These are phyloP conservation scores for Oithona nana DNA, from an alignment of 2,888 invertebrate species.

Conservation along the genomic window DNA sequence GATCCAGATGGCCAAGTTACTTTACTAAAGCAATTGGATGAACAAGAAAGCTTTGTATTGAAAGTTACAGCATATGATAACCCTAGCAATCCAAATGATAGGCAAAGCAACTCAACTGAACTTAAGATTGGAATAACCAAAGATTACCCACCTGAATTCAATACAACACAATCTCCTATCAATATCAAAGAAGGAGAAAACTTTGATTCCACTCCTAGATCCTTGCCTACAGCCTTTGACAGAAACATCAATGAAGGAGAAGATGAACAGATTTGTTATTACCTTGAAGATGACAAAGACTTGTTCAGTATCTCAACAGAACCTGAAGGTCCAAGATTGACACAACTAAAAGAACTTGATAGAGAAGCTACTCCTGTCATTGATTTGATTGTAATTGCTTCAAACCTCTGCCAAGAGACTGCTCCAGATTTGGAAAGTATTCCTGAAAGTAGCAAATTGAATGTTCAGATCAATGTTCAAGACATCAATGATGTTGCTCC, in stretches of 20 bases:
- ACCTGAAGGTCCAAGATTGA: not conserved
- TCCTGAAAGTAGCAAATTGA: not conserved
- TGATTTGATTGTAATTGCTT: not conserved
- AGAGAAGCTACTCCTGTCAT: not conserved
- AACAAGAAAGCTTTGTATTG: too few species aligned
- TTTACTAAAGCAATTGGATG: too few species aligned
- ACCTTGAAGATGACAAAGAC: not conserved
- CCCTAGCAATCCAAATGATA: too few species aligned
- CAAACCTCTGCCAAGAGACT: not conserved
- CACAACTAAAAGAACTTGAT: not conserved
- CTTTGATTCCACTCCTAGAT: too few species aligned
- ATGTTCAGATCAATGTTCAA: not conserved
- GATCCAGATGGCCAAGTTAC: too few species aligned
- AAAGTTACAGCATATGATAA: too few species aligned
- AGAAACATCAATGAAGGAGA: not conserved
- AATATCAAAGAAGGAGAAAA: too few species aligned
- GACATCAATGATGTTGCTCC: constrained; percentile 1
- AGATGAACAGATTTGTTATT: not conserved
- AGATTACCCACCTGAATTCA: not conserved
- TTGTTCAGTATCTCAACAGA: not conserved
- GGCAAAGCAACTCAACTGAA: not conserved
- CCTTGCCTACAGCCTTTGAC: not conserved
- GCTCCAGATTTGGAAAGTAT: not conserved
- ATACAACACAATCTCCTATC: not conserved
- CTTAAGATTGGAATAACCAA: not conserved